These are phyloP conservation scores for Rutilus rutilus DNA, from an alignment of 2,113 vertebrate genomes.

Conservation along the genomic window DNA sequence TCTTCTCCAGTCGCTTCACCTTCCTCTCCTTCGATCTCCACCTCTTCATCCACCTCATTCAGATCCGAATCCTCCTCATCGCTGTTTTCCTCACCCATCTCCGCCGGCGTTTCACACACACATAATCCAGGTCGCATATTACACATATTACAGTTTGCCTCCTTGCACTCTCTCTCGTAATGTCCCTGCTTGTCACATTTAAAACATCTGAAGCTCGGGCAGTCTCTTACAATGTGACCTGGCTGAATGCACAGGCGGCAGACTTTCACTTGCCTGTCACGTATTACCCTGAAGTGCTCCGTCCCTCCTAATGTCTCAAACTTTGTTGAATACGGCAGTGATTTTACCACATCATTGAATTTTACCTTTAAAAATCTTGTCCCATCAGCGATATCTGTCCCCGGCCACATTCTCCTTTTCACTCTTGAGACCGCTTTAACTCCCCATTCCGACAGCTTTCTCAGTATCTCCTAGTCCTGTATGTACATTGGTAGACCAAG, in stretches of 20 bases:
- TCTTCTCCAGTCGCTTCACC: too few species aligned
- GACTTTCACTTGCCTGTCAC: constrained; percentile 17
- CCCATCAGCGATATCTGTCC: not conserved
- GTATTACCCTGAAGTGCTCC: constrained; percentile 1
- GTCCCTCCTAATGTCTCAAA: constrained; percentile 27
- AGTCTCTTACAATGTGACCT: too few species aligned
- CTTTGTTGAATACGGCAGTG: not conserved
- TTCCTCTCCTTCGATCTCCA: too few species aligned
- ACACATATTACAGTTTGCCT: too few species aligned
- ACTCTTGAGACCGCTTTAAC: not conserved
- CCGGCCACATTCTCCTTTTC: constrained; percentile 11
- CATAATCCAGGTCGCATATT: too few species aligned
- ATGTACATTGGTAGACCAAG: too few species aligned
- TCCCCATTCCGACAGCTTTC: not conserved
- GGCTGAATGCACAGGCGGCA: not conserved
- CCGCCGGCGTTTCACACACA: too few species aligned
- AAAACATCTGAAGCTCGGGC: too few species aligned
- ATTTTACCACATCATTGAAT: not conserved
- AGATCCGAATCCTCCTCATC: not conserved
- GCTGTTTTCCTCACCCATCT: not conserved
- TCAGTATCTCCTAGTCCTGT: not conserved
- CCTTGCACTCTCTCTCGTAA: too few species aligned
- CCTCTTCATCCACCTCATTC: not conserved
- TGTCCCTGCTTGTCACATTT: too few species aligned
- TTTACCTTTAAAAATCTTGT: not conserved